Conservation (phyloP, 2,888 invertebrate genomes). For the Ditula angustiorana region DNA sequence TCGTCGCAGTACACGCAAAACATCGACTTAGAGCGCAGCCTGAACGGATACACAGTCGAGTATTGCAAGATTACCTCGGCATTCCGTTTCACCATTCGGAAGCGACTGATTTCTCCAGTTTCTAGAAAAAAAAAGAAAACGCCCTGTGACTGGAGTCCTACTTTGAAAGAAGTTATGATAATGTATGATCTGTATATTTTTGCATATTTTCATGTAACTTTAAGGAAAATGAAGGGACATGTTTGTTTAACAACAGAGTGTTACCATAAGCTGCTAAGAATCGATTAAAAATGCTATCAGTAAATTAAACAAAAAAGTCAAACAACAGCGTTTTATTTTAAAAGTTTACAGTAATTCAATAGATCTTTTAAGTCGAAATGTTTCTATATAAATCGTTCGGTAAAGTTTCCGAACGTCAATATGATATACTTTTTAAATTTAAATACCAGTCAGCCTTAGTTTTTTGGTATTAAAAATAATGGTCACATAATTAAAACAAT, state of each 20-base stretch:
- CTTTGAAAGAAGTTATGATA: slow-evolving; percentile 8
- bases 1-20: slow-evolving; percentile 78
- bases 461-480: background rate
- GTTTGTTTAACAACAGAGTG: background rate
- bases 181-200: background rate
- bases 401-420: background rate
- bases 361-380: background rate
- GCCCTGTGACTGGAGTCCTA: slow-evolving; percentile 54
- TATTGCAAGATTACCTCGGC: slow-evolving; percentile 73
- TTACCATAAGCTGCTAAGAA: too few species aligned
- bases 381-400: background rate
- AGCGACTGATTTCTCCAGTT: slow-evolving; percentile 54
- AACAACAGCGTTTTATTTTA: background rate
- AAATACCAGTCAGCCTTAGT: slow-evolving; percentile 2
- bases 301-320: background rate
- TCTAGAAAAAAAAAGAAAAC: slow-evolving; percentile 75
- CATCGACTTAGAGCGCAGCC: slow-evolving; percentile 64
- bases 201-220: background rate
- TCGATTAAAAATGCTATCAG: background rate
- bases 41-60: slow-evolving; percentile 75
- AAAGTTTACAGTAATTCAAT: background rate
- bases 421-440: background rate
- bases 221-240: background rate
- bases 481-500: background rate
- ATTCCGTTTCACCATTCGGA: slow-evolving; percentile 67